Evolutionary conservation across 2,888 invertebrate genomes (phyloP).

Genomic region (Napeogenes inachia): DNA sequence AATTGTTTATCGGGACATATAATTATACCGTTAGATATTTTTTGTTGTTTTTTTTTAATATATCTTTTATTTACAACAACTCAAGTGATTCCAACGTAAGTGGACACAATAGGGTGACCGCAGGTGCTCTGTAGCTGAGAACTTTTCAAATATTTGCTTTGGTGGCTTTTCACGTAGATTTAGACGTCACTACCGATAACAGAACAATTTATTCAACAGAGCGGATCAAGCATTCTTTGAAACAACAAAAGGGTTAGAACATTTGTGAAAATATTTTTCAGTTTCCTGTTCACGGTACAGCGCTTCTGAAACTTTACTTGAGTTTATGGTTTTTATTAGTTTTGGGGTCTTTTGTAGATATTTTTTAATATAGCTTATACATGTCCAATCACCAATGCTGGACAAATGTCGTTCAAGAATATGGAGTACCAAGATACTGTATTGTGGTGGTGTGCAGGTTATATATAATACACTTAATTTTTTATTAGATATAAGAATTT

Average conservation of each 20-base stretch:
- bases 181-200: conserved; percentile 61
- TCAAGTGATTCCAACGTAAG: conserved; percentile 41
- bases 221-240: conserved; percentile 75
- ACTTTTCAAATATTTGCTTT: conserved; percentile 75
- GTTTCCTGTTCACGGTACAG: background rate
- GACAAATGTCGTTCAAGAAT: too few relatives aligned
- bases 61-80: conserved; percentile 34
- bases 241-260: conserved; percentile 52
- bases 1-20: too few relatives aligned
- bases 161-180: conserved; percentile 65
- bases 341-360: too few relatives aligned
- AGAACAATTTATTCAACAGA: conserved; percentile 62
- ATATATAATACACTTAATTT: too few relatives aligned
- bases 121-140: conserved; percentile 61
- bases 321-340: background rate
- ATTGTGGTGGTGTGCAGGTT: too few relatives aligned
- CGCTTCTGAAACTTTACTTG: background rate
- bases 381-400: too few relatives aligned
- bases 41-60: conserved; percentile 5
- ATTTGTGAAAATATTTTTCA: conserved; percentile 32
- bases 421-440: too few relatives aligned
- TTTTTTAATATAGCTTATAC: too few relatives aligned
- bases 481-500: too few relatives aligned
- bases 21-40: background rate
- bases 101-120: conserved; percentile 66